Percentiles rank a stretch among this genome's conserved stretches.
Conservation (phyloP, 2,888 invertebrate genomes). For the Tenthredo distinguenda region DNA sequence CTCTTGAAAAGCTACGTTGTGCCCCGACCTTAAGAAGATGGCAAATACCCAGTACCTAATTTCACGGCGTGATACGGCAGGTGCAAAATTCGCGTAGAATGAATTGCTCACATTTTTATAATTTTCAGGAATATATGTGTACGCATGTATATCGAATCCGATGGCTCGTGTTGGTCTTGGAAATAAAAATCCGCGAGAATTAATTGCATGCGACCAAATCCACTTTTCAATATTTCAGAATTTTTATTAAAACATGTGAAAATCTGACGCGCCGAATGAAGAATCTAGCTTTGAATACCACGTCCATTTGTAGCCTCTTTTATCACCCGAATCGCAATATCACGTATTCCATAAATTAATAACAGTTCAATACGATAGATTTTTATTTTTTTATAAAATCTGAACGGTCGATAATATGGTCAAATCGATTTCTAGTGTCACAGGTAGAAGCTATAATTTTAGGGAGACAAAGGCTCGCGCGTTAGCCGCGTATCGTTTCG, state of each 20-base stretch:
- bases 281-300: too few species aligned
- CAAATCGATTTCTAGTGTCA: not conserved
- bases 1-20: not conserved
- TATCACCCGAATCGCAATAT: too few species aligned
- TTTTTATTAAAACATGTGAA: too few species aligned
- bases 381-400: too few species aligned
- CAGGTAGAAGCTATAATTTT: not conserved
- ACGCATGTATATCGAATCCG: not conserved
- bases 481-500: not conserved
- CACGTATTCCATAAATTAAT: too few species aligned
- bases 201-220: not conserved
- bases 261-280: too few species aligned
- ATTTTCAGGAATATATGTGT: not conserved
- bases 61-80: conserved; percentile 38
- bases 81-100: conserved; percentile 9
- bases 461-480: not conserved
- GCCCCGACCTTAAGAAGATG: not conserved
- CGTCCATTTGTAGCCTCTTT: too few species aligned
- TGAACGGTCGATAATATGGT: not conserved
- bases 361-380: too few species aligned
- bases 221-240: not conserved
- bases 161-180: not conserved
- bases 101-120: not conserved
- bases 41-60: conserved; percentile 5
- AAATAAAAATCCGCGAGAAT: not conserved